Conservation (phyloP, 2,797 vertebrate genomes). For the Enteromius fasciolatus region DNA sequence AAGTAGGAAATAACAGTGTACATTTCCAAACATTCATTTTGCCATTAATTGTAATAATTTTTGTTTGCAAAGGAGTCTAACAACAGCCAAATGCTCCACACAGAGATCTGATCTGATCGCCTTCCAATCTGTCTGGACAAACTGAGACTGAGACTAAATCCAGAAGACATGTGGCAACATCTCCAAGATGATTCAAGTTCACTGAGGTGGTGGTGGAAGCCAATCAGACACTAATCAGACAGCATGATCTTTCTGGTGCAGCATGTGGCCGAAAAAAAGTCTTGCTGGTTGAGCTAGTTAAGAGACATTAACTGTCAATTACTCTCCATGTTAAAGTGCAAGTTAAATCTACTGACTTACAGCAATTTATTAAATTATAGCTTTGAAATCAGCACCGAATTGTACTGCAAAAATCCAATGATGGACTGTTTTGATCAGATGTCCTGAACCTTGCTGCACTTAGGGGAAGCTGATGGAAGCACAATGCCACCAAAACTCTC, state of each 20-base stretch:
- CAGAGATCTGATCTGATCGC: background rate
- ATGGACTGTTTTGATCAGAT: slow-evolving; percentile 15
- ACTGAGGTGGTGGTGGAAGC: background rate
- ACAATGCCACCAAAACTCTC: slow-evolving; percentile 22
- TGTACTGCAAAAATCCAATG: slow-evolving; percentile 11
- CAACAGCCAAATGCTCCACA: background rate
- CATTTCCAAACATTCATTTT: background rate
- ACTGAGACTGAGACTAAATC: background rate
- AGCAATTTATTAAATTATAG: background rate
- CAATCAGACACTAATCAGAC: background rate
- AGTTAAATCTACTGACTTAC: background rate
- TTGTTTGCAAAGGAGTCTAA: background rate
- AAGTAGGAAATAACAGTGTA: background rate
- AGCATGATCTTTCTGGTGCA: background rate
- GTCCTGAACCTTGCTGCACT: background rate
- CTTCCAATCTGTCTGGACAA: background rate
- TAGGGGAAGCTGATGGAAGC: background rate
- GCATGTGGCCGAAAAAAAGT: background rate
- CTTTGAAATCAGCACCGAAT: background rate
- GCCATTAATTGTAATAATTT: background rate
- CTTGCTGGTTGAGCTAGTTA: background rate
- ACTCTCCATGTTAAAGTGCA: slow-evolving; percentile 3
- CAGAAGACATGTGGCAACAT: background rate
- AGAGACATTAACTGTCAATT: background rate
- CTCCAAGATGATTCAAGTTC: slow-evolving; percentile 10